Percentiles rank a stretch among this genome's conserved stretches.
phyloP scores from a whole-genome alignment of 92 coral and sea anemone species.

The Phenganax stokvisi region DNA sequence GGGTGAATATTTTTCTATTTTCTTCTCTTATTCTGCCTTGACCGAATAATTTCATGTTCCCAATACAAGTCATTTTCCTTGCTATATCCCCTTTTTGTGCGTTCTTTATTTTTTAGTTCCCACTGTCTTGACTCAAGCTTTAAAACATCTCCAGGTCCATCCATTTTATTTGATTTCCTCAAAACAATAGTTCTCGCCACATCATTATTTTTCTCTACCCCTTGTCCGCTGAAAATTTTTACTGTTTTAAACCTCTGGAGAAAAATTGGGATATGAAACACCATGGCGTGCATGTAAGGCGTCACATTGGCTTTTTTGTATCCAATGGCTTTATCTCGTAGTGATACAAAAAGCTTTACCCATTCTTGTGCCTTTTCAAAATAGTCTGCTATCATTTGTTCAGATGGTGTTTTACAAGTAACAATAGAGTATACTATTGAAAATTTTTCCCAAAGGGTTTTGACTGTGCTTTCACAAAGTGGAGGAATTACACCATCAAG shows the following conservation, averaged over 20 bases:
- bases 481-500: slow-evolving; percentile 17
- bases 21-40: neutral
- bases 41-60: neutral
- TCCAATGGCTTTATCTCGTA: slow-evolving; percentile 9
- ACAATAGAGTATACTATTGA: slow-evolving; percentile 9
- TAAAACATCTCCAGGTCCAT: slow-evolving; percentile 48
- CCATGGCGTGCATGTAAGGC: slow-evolving; percentile 17
- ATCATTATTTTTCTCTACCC: slow-evolving; percentile 19
- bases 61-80: neutral
- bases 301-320: slow-evolving; percentile 9
- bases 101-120: slow-evolving; percentile 46
- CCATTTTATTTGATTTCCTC: slow-evolving; percentile 48
- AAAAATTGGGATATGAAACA: slow-evolving; percentile 1
- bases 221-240: slow-evolving; percentile 15
- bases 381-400: slow-evolving; percentile 7
- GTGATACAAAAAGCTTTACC: slow-evolving; percentile 11
- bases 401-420: slow-evolving; percentile 6
- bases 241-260: neutral
- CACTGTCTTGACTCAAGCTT: slow-evolving; percentile 56
- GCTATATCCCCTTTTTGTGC: slow-evolving; percentile 42
- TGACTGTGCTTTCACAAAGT: neutral
- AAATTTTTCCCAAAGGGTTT: slow-evolving; percentile 7
- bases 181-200: slow-evolving; percentile 33
- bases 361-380: slow-evolving; percentile 21
- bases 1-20: neutral